Evolutionary conservation across 2,113 vertebrate genomes (phyloP).

Genomic region (Symphodus melops): DNA sequence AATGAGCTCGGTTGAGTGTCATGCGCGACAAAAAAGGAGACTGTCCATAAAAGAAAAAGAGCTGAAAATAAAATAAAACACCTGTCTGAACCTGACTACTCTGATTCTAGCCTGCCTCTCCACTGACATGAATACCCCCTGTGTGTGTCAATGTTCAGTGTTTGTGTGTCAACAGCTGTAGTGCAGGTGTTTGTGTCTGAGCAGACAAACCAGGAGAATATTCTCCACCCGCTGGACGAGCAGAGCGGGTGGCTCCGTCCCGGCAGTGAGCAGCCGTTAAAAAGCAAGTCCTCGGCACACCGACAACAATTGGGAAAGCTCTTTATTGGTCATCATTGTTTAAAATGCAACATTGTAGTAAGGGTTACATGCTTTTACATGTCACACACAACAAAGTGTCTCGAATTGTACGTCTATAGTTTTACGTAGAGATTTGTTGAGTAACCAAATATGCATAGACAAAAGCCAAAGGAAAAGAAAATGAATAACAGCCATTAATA

Average conservation of each 20-base stretch:
- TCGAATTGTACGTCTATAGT: constrained; percentile 81
- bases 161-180: constrained; percentile 50
- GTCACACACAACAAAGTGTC: constrained; percentile 98
- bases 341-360: constrained; percentile 98
- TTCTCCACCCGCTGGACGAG: constrained; percentile 63
- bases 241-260: constrained; percentile 67
- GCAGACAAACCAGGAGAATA: constrained; percentile 64
- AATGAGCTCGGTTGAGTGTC: constrained; percentile 98
- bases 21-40: constrained; percentile 86
- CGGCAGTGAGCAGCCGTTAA: constrained; percentile 69
- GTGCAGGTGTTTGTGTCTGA: constrained; percentile 71
- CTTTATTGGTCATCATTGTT: constrained; percentile 99
- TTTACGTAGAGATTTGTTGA: constrained; percentile 79
- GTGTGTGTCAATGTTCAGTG: constrained; percentile 53
- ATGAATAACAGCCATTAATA: constrained; percentile 73
- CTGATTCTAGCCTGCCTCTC: constrained; percentile 75
- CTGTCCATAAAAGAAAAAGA: constrained; percentile 70
- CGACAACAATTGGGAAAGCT: constrained; percentile 97
- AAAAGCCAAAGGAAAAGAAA: constrained; percentile 84
- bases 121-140: constrained; percentile 52
- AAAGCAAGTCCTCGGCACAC: constrained; percentile 97
- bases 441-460: constrained; percentile 93
- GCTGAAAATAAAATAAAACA: constrained; percentile 52
- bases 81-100: constrained; percentile 84
- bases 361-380: constrained; percentile 96